Evolutionary conservation across 2,888 invertebrate species (phyloP).

Genomic region (Mactromeris polynyma): DNA sequence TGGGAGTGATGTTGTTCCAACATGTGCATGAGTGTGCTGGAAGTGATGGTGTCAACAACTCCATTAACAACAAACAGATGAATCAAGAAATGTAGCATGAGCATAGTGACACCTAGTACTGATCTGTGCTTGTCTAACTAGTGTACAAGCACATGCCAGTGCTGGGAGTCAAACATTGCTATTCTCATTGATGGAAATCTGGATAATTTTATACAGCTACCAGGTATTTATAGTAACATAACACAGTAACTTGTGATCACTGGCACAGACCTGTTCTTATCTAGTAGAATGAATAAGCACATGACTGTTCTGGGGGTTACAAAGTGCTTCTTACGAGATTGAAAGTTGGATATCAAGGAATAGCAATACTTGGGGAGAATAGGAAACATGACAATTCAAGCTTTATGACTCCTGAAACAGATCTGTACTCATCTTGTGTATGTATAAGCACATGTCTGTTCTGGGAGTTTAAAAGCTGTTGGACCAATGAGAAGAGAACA

Average conservation of each 20-base stretch:
- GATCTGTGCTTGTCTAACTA: not conserved
- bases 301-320: constrained; percentile 38
- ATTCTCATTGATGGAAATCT: not conserved
- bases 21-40: too few relatives aligned
- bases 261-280: constrained; percentile 43
- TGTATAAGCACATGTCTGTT: not conserved
- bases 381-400: not conserved
- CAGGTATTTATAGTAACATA: too few relatives aligned
- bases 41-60: too few relatives aligned
- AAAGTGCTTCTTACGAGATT: not conserved
- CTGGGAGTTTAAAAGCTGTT: not conserved
- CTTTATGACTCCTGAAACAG: not conserved
- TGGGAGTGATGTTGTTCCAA: not conserved
- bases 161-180: constrained; percentile 22
- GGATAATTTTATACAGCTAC: not conserved
- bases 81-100: not conserved
- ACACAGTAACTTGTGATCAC: not conserved
- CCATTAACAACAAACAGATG: too few relatives aligned
- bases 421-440: not conserved
- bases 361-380: not conserved
- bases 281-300: constrained; percentile 24
- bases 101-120: not conserved
- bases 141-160: constrained; percentile 38
- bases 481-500: not conserved
- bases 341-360: not conserved